Evolutionary conservation across 53 echinoderm and acorn worm species (phyloP), one percentile per base, ranked within the genome.

Genomic region (Temnopleurus reevesii): DNA sequence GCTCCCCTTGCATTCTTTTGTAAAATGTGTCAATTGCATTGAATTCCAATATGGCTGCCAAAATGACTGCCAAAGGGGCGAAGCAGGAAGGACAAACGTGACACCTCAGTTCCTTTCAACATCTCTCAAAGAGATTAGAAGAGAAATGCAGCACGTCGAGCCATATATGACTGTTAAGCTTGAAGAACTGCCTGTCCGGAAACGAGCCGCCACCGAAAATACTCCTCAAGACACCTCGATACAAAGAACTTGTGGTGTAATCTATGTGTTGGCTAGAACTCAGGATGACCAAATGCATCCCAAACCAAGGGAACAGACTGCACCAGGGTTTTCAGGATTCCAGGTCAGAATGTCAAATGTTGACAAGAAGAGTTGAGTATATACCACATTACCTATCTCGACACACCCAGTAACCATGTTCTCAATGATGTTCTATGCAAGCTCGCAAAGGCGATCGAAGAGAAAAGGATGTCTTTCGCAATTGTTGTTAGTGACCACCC

Each of bases 401-500:
- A 53, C 91, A n/a, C n/a, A 86, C 86, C 91, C 25, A 91, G 87
- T 55, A 91, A 91, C 86, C 76, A 86, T 30, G 86, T 92, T 81
- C 89, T 92, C 47, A 86, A 80, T 80, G 89, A 89, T 92, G 92
- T 92, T 17, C 76, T 92, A 81, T 34, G 49, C 45, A 92, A 89
- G 77, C 92, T 92, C 58, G 81, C 60, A 57, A 66, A 46, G 51
- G 29, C 92, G 27, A 59, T 92, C 64, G 26, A 92, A 81, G 92
- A 92, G 51, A 89, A 92, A 49, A 58, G 46, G 53, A 92, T 92
- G 89, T 89, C 89, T 33, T 92, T 92, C 54, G 89, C 92, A 58
- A 89, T 89, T 30, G 89, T 89, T 46, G 92, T 89, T 87, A 89
- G 89, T 56, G 92, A 92, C 76, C 92, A 89, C 30, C 92, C 92